Conservation (phyloP, 1,140 invertebrate species). For the Aricia agestis region DNA sequence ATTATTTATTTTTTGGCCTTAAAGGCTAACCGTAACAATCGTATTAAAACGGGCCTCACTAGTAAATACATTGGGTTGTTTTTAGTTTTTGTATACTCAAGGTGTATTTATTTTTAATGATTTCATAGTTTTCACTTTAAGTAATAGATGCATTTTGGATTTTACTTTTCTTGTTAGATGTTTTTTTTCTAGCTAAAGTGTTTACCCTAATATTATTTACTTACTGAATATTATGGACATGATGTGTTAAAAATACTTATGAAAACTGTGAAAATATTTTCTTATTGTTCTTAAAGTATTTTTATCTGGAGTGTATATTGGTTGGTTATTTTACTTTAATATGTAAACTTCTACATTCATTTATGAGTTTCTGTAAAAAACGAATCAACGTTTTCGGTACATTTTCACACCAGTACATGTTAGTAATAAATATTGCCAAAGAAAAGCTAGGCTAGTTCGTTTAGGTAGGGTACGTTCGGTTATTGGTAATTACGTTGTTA, state of each 20-base stretch:
- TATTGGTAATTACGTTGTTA: background rate
- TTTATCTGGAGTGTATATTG: background rate
- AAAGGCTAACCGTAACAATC: background rate
- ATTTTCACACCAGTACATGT: background rate
- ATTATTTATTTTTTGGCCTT: constrained; percentile 11
- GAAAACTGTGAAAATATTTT: background rate
- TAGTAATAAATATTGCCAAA: constrained; percentile 53
- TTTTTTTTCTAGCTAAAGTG: background rate
- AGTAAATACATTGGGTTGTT: background rate
- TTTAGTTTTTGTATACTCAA: background rate
- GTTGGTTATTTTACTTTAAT: background rate
- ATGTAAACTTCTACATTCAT: background rate
- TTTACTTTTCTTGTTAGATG: background rate
- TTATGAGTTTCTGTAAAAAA: too few relatives aligned
- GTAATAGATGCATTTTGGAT: background rate
- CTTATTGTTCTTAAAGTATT: too few relatives aligned
- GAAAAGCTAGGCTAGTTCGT: constrained; percentile 48
- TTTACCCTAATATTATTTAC: background rate
- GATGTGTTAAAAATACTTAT: background rate
- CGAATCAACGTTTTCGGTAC: background rate
- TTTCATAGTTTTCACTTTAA: background rate
- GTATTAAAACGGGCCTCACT: background rate
- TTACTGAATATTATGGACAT: background rate
- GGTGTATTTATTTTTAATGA: background rate
- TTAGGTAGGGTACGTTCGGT: constrained; percentile 28